A percentile compares a stretch with the other conserved stretches of the same genome.
phyloP scores from a whole-genome alignment of 2,888 invertebrate species.

The Dicranocentrus wangi region DNA sequence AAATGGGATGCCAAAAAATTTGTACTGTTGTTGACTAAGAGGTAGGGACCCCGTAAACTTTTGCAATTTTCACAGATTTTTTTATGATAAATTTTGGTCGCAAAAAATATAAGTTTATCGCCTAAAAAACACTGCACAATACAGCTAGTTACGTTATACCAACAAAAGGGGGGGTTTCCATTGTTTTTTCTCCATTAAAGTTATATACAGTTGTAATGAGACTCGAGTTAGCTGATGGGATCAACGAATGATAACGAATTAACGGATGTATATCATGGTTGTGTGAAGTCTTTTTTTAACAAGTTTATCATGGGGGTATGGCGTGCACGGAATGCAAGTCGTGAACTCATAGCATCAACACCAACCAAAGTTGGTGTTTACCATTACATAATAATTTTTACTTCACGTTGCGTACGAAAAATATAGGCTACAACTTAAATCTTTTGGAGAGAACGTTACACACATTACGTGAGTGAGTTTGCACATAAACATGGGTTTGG shows the following conservation, averaged over 20 bases:
- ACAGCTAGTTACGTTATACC: not conserved
- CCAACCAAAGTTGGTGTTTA: too few species aligned
- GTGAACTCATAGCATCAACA: not conserved
- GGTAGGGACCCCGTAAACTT: not conserved
- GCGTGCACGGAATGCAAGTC: slow-evolving; percentile 2
- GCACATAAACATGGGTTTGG: not conserved
- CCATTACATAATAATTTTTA: too few species aligned
- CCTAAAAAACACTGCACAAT: slow-evolving; percentile 11
- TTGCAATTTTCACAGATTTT: not conserved
- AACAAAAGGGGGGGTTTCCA: not conserved
- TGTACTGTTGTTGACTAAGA: not conserved
- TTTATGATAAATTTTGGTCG: slow-evolving; percentile 12
- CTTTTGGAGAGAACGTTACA: too few species aligned
- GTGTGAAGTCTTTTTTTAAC: slow-evolving; percentile 2
- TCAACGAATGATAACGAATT: slow-evolving; percentile 35
- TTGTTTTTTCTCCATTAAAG: slow-evolving; percentile 1
- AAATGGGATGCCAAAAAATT: slow-evolving; percentile 27
- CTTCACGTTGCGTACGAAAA: too few species aligned
- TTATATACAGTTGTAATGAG: slow-evolving; percentile 23
- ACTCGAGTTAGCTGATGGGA: not conserved
- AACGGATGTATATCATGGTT: slow-evolving; percentile 20
- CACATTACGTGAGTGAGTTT: not conserved
- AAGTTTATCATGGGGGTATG: not conserved
- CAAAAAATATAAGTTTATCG: not conserved
- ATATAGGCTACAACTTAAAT: too few species aligned